Evolutionary conservation across 2,797 vertebrate species (phyloP).

Genomic region (Crocodylus rhombifer): DNA sequence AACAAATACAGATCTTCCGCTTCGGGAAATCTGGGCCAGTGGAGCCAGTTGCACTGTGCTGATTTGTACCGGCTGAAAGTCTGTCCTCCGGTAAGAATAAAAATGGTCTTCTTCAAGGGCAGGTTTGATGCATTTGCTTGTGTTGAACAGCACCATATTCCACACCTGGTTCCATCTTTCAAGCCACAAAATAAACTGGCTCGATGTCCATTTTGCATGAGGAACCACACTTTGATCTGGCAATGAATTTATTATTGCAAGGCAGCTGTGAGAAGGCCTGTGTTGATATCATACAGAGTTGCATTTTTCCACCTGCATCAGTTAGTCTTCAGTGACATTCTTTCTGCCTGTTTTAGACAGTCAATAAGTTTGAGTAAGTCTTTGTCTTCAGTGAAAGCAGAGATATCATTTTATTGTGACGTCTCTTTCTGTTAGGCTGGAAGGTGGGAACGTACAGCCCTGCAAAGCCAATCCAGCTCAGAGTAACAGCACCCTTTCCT

Average conservation of each 20-base stretch:
- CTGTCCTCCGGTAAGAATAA: not conserved
- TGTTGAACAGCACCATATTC: not conserved
- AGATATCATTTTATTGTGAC: conserved; percentile 44
- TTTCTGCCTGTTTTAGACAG: not conserved
- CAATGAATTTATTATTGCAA: not conserved
- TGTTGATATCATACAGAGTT: conserved; percentile 19
- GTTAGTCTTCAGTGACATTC: not conserved
- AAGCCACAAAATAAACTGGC: not conserved
- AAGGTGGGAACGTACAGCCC: conserved; percentile 53
- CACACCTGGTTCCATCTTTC: not conserved
- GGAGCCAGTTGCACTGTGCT: conserved; percentile 7
- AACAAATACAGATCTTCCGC: not conserved
- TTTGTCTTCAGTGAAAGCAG: conserved; percentile 31
- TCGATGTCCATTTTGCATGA: not conserved
- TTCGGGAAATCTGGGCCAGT: not conserved
- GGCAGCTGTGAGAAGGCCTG: not conserved
- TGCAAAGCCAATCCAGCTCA: conserved; percentile 60
- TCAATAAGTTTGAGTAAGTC: not conserved
- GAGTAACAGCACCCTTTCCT: conserved; percentile 56
- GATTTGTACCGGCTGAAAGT: conserved; percentile 6
- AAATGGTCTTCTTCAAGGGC: conserved; percentile 4
- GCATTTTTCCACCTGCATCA: not conserved
- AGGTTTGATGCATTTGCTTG: not conserved
- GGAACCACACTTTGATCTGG: conserved; percentile 17
- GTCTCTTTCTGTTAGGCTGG: conserved; percentile 58